Evolutionary conservation across 2,797 vertebrate genomes (phyloP).

Genomic region (Eulemur albifrons): DNA sequence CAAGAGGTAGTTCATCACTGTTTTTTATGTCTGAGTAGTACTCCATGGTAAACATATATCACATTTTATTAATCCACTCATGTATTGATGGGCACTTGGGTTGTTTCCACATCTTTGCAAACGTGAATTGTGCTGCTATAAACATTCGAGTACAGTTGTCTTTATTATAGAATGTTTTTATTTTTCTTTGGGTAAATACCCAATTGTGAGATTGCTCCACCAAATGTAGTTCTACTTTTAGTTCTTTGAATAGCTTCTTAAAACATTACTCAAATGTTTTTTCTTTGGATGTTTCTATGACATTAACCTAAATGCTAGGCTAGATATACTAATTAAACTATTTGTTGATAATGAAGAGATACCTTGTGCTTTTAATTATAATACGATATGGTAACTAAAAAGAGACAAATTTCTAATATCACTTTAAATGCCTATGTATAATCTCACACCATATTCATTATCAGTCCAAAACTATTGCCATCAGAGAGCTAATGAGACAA

Average conservation of each 20-base stretch:
- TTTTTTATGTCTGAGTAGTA: too few relatives aligned
- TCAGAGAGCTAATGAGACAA: background rate
- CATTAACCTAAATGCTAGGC: background rate
- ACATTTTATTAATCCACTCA: too few relatives aligned
- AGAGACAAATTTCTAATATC: background rate
- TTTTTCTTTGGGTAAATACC: too few relatives aligned
- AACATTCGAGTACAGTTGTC: too few relatives aligned
- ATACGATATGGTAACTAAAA: background rate
- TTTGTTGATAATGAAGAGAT: background rate
- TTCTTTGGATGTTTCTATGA: background rate
- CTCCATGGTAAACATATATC: too few relatives aligned
- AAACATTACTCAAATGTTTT: background rate
- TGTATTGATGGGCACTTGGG: too few relatives aligned
- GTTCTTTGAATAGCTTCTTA: background rate
- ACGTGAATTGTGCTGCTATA: too few relatives aligned
- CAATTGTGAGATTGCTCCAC: too few relatives aligned
- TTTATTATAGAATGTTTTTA: too few relatives aligned
- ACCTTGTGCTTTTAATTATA: background rate
- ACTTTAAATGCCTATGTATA: background rate
- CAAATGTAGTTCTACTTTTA: too few relatives aligned
- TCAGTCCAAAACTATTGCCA: background rate
- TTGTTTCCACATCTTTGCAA: too few relatives aligned
- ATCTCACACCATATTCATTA: background rate
- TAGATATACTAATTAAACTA: background rate
- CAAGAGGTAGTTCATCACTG: too few relatives aligned